A percentile compares a stretch with the other conserved stretches of the same genome.
Conservation (phyloP, 2,797 vertebrate species). For the Siniperca obscura region DNA sequence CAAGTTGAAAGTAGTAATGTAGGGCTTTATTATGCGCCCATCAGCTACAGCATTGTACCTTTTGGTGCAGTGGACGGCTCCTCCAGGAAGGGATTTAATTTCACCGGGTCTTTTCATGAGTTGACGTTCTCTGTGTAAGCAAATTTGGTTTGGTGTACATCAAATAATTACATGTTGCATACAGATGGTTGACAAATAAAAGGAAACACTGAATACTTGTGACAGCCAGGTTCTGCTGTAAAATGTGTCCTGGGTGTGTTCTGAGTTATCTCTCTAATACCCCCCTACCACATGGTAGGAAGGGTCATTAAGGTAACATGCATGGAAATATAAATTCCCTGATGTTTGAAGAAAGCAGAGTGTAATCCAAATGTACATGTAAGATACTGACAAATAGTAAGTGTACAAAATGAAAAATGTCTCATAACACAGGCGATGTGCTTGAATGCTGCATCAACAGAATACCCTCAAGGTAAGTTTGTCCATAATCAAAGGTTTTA, state of each 20-base stretch:
- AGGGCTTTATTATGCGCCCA: neutral
- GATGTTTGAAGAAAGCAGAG: too few relatives aligned
- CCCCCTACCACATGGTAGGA: too few relatives aligned
- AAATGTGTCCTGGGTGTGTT: too few relatives aligned
- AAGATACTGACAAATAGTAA: neutral
- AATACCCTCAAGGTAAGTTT: too few relatives aligned
- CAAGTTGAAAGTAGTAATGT: neutral
- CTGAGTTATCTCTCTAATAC: too few relatives aligned
- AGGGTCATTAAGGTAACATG: neutral
- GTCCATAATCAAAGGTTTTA: neutral
- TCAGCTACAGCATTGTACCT: conserved; percentile 2
- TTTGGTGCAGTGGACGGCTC: conserved; percentile 9
- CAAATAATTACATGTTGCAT: neutral
- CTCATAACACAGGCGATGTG: neutral
- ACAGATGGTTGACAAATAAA: neutral
- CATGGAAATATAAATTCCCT: neutral
- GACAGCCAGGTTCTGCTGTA: neutral
- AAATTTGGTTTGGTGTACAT: neutral
- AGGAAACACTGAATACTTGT: neutral
- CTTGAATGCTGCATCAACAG: neutral
- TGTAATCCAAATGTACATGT: too few relatives aligned
- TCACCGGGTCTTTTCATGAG: neutral
- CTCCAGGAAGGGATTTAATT: neutral
- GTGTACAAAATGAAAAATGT: neutral
- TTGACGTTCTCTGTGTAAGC: neutral